Evolutionary conservation across 2,113 vertebrate genomes (phyloP).

Genomic region (Colistium nudipinnis): DNA sequence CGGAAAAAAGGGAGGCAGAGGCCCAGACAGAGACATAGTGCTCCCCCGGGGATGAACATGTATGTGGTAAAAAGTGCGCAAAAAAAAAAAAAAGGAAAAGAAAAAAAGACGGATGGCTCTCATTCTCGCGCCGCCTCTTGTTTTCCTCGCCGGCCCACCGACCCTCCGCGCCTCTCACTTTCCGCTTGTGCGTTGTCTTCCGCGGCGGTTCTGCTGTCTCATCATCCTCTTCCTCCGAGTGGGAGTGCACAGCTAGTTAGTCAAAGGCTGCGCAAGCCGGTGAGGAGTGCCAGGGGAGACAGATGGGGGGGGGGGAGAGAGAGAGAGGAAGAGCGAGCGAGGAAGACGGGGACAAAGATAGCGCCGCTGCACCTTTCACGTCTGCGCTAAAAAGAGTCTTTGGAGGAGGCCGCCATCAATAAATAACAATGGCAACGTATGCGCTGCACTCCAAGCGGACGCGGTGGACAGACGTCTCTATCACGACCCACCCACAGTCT

Average conservation of each 20-base stretch:
- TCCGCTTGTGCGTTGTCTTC: slow-evolving; percentile 55
- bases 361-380: slow-evolving; percentile 61
- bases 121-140: slow-evolving; percentile 45
- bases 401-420: slow-evolving; percentile 64
- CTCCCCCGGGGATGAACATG: slow-evolving; percentile 55
- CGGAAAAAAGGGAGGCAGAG: slow-evolving; percentile 30
- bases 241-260: slow-evolving; percentile 73
- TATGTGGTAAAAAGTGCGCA: slow-evolving; percentile 62
- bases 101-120: slow-evolving; percentile 71
- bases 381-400: slow-evolving; percentile 67
- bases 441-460: background rate
- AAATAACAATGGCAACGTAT: slow-evolving; percentile 60
- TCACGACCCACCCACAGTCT: too few species aligned
- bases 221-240: slow-evolving; percentile 75
- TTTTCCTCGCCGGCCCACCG: slow-evolving; percentile 34
- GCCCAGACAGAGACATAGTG: slow-evolving; percentile 46
- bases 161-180: slow-evolving; percentile 22
- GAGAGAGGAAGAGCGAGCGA: slow-evolving; percentile 7
- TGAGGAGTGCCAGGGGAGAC: slow-evolving; percentile 49
- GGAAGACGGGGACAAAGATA: slow-evolving; percentile 61
- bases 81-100: too few species aligned
- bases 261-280: slow-evolving; percentile 58
- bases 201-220: slow-evolving; percentile 72
- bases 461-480: slow-evolving; percentile 15
- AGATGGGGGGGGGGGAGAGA: background rate